Conservation (phyloP, 2,888 invertebrate species). For the Seira ritae region DNA sequence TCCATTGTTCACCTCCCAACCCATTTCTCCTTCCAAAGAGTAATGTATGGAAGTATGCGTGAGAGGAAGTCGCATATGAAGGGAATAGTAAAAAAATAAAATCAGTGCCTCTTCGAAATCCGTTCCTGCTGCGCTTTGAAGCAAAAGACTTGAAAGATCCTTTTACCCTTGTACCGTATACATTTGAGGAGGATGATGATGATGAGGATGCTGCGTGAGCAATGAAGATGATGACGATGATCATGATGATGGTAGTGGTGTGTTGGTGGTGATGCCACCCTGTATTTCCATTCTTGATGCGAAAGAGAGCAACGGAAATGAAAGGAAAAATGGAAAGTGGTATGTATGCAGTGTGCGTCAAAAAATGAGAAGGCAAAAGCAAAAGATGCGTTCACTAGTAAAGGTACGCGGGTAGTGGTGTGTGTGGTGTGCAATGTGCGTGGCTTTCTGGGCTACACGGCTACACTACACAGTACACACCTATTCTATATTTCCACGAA, state of each 20-base stretch:
- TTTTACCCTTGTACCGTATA: too few relatives aligned
- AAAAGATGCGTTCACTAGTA: too few relatives aligned
- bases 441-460: too few relatives aligned
- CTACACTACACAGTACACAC: too few relatives aligned
- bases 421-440: conserved; percentile 1
- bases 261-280: too few relatives aligned
- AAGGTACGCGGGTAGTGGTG: too few relatives aligned
- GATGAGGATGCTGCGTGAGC: too few relatives aligned
- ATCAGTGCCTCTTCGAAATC: not conserved
- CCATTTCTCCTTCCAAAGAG: not conserved
- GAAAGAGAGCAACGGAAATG: conserved; percentile 42
- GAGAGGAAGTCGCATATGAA: not conserved
- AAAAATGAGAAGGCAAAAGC: conserved; percentile 45
- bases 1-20: conserved; percentile 18
- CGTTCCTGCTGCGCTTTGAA: not conserved
- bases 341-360: conserved; percentile 2
- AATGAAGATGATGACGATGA: not conserved
- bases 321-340: conserved; percentile 28
- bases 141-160: too few relatives aligned
- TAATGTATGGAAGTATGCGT: conserved; percentile 2
- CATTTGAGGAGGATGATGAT: not conserved
- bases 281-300: not conserved
- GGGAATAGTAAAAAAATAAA: not conserved
- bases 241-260: not conserved
- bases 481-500: too few relatives aligned